Conservation (phyloP, 2,797 vertebrate genomes). For the Ciconia nigra region DNA sequence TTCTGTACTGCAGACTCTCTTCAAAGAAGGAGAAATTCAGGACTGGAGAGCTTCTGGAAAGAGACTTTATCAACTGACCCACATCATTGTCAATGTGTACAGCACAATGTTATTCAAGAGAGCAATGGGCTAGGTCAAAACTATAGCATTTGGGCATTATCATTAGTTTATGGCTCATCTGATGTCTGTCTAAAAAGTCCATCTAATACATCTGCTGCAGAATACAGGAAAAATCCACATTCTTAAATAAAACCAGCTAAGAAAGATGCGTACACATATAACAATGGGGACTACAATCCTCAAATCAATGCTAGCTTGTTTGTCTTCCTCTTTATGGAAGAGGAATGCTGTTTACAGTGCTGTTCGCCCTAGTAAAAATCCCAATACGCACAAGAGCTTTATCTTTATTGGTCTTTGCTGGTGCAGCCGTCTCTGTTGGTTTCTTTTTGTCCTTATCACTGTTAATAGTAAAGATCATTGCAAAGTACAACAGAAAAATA, state of each 20-base stretch:
- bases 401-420: background rate
- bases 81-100: background rate
- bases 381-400: background rate
- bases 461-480: background rate
- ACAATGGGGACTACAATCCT: background rate
- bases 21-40: background rate
- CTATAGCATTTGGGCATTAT: background rate
- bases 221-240: background rate
- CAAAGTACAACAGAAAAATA: background rate
- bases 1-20: background rate
- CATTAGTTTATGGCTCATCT: background rate
- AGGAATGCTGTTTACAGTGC: background rate
- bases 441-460: background rate
- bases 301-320: rapidly evolving
- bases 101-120: background rate
- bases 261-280: background rate
- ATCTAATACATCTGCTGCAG: background rate
- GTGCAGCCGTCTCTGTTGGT: background rate
- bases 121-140: background rate
- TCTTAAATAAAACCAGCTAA: background rate
- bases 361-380: background rate
- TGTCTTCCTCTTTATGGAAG: background rate
- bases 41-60: background rate
- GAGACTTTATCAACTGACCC: background rate
- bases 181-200: background rate